phyloP scores from a whole-genome alignment of 2,797 vertebrate species.

The Crocidura indochinensis region DNA sequence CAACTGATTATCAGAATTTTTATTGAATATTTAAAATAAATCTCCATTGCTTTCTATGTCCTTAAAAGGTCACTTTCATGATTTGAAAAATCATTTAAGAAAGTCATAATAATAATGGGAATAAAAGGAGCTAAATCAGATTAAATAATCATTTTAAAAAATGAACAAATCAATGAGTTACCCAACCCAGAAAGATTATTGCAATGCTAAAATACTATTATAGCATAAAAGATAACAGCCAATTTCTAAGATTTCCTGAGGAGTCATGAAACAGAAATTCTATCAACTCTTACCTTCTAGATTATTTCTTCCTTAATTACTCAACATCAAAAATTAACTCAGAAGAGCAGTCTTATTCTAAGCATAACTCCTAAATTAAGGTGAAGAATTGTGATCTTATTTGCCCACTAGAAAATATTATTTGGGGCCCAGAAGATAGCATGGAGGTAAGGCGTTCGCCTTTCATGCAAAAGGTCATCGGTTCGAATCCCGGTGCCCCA shows the following conservation, averaged over 20 bases:
- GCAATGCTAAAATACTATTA: not conserved
- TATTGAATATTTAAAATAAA: conserved; percentile 10
- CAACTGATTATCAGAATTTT: not conserved
- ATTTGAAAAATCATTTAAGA: conserved; percentile 7
- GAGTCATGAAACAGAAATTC: conserved; percentile 43
- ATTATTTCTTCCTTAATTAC: conserved; percentile 32
- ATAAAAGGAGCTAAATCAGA: conserved; percentile 39
- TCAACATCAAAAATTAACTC: conserved; percentile 29
- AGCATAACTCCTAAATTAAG: conserved; percentile 31
- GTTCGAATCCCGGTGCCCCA: no score
- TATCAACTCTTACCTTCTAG: not conserved
- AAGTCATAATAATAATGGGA: not conserved
- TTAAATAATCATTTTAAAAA: not conserved
- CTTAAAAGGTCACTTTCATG: not conserved
- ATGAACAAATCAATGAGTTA: not conserved
- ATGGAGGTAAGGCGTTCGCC: no score
- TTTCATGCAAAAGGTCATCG: no score
- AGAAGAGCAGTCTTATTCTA: conserved; percentile 25
- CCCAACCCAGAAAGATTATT: not conserved
- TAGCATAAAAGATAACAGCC: not conserved
- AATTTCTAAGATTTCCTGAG: conserved; percentile 14
- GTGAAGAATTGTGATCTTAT: conserved; percentile 1
- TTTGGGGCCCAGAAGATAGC: no score
- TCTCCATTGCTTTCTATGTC: not conserved
- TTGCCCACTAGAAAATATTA: not conserved